phyloP scores from a whole-genome alignment of 1,140 invertebrate genomes.

The Agrilus planipennis region DNA sequence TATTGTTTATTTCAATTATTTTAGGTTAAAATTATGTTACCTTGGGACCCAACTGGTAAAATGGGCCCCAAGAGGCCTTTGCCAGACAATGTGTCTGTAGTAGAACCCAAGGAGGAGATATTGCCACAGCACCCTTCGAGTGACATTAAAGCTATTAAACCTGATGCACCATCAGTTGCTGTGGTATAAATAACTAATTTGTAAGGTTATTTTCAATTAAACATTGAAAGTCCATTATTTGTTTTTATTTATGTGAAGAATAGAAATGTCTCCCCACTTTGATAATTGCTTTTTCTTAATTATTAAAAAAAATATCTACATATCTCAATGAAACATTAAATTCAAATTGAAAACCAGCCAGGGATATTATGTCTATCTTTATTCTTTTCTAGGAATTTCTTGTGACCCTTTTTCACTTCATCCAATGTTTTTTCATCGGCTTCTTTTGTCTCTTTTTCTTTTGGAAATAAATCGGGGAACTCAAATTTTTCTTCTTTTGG shows the following conservation, averaged over 20 bases:
- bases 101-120: constrained; percentile 84
- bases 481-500: constrained; percentile 40
- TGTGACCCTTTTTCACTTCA: constrained; percentile 35
- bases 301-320: too few species aligned
- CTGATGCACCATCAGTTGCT: constrained; percentile 32
- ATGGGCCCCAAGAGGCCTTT: constrained; percentile 93
- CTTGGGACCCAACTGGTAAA: constrained; percentile 94
- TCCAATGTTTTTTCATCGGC: constrained; percentile 40
- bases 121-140: constrained; percentile 48
- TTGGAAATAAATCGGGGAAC: constrained; percentile 43
- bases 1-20: constrained; percentile 15
- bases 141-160: constrained; percentile 47
- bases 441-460: constrained; percentile 29
- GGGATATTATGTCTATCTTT: constrained; percentile 42
- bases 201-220: constrained; percentile 11
- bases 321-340: constrained; percentile 12
- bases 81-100: constrained; percentile 92
- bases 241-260: too few species aligned
- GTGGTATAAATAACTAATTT: constrained; percentile 23
- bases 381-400: constrained; percentile 37
- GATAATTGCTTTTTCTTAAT: too few species aligned
- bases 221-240: constrained; percentile 1
- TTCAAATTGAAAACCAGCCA: constrained; percentile 47
- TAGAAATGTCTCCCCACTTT: too few species aligned
- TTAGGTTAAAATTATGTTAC: constrained; percentile 96